Base-by-base conservation (phyloP, 2,113 vertebrate genomes). In the Istiophorus platypterus region DNA sequence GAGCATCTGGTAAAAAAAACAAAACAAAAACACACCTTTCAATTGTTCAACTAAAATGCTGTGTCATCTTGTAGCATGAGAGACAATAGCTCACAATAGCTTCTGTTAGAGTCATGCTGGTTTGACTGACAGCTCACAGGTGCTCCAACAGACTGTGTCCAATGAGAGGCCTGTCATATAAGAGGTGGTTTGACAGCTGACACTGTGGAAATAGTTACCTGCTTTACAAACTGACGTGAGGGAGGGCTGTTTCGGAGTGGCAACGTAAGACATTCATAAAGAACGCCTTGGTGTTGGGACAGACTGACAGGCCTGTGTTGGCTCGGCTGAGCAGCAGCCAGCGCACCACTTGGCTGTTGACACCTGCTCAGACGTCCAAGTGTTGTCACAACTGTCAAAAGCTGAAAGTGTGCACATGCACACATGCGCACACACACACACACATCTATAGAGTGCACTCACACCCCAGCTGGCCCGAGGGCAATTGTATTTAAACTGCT, bases 81-180 rank as follows among this genome's bases (percentile, higher is more conserved):
- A 70, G 52, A 76, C 68, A 88, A 72, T 54, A 10, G 7, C 0
- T 64, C 9, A 75, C 69, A 80, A 76, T 52, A 66, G 70, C 52
- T 10, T 67, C 68, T 64, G 64, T 75, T 68, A 66, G 49, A 68
- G 27, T 66, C n/a, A 34, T 59, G 63, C 52, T 47, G 68, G 37
- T 70, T 65, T 91, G 92, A 93, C 29, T 84, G 93, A 93, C 83
- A 80, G 80, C 59, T 37, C 63, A 79, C 94, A 94, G 88, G 76
- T 93, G 92, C 82, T 75, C 72, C 61, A 45, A 78, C 71, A 70
- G 70, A 59, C 34, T 6, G 70, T 13, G 54, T 59, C 72, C 72
- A 81, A 59, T 56, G 74, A 81, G 39, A 20, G 24, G 72, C 62
- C 68, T 52, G 86, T 77, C 76, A 85, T 69, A 54, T 58, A 62